These are phyloP conservation scores for Porites lobata DNA, from an alignment of 92 coral and sea anemone species.

Conservation along the genomic window DNA sequence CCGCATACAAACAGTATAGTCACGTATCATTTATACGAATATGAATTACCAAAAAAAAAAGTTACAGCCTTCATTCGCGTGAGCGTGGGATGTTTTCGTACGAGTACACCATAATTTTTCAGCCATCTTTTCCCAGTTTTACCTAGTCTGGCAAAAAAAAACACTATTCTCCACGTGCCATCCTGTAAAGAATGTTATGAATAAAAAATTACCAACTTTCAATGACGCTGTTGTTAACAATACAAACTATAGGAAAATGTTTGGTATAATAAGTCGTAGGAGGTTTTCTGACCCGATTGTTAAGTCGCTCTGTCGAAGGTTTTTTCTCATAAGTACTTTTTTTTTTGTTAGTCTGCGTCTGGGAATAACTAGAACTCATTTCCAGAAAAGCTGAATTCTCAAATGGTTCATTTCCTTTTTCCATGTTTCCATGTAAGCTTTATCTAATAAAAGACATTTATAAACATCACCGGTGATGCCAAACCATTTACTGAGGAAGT, in stretches of 20 bases:
- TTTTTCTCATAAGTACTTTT: neutral
- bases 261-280: too few relatives aligned
- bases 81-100: too few relatives aligned
- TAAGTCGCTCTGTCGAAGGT: neutral
- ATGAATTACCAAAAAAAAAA: neutral
- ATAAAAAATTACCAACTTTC: neutral
- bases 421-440: neutral
- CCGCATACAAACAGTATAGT: neutral
- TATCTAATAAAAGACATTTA: neutral
- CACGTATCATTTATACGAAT: neutral
- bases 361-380: too few relatives aligned
- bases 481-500: too few relatives aligned
- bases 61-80: too few relatives aligned
- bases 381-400: too few relatives aligned
- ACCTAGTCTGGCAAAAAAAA: too few relatives aligned
- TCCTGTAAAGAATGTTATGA: neutral
- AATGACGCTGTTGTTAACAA: neutral
- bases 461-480: neutral
- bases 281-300: too few relatives aligned
- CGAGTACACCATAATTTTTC: too few relatives aligned
- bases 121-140: too few relatives aligned
- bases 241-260: too few relatives aligned
- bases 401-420: conserved; percentile 6
- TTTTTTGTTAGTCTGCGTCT: neutral
- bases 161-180: neutral